Base-by-base conservation (phyloP, 1,140 invertebrate species). In the Phenacoccus solenopsis region DNA sequence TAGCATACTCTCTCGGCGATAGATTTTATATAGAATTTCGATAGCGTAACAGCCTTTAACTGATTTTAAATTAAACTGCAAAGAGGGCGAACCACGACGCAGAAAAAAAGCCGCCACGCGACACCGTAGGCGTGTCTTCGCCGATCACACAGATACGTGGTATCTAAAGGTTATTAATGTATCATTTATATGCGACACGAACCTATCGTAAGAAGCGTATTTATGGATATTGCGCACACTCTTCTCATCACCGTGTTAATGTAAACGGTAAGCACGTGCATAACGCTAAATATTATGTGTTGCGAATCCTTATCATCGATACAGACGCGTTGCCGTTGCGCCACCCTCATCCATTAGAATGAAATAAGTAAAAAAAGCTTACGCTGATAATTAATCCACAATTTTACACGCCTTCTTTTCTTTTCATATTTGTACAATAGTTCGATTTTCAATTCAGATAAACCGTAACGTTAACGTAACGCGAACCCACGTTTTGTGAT, bases 161-260 rank as follows among this genome's bases (percentile, higher is more conserved):
- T 64, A 25, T 64, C 59, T 64, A 24, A 64, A 64, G 22, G 22
- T 25, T 64, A 64, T 64, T 64, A 64, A 64, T 64, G 25, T 64
- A 64, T 64, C 59, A 64, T 64, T 64, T 64, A 64, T 64, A 64
- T 64, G 59, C 59, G 59, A 64, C 59, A 64, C 59, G 59, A 27
- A 64, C 25, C 25, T 64, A n/a, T n/a, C n/a, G n/a, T n/a, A 64
- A 64, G 59, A 64, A 64, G 59, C 59, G 12, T 64, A 64, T 64
- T 64, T 64, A 64, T 64, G 59, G 59, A 64, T 64, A 64, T 64
- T 64, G 59, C 59, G 25, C 59, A 64, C 59, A 64, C 59, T 64
- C 59, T 64, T 27, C 22, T 27, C 7, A 64, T 64, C 21, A 27
- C 25, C 59, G 59, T 20, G 59, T 64, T 64, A 64, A 64, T 64